phyloP scores from a whole-genome alignment of 1,140 invertebrate genomes.

The Ceratina calcarata region DNA sequence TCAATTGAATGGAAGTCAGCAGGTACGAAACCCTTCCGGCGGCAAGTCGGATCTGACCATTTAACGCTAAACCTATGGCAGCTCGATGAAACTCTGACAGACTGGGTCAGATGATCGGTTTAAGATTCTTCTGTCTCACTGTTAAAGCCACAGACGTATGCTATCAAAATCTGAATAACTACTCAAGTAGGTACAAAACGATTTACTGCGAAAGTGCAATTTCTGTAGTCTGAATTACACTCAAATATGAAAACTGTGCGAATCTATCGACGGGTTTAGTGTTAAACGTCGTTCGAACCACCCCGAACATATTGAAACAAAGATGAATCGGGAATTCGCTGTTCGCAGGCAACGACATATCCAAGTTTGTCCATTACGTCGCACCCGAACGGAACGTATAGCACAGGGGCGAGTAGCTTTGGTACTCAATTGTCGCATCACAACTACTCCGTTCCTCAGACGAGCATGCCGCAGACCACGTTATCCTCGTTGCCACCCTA shows the following conservation, averaged over 20 bases:
- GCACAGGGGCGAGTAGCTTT: constrained; percentile 70
- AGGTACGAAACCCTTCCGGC: constrained; percentile 57
- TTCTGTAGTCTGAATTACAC: too few species aligned
- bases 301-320: not conserved
- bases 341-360: constrained; percentile 73
- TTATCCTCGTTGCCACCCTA: constrained; percentile 73
- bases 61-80: too few species aligned
- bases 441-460: constrained; percentile 73
- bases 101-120: too few species aligned
- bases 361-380: constrained; percentile 75
- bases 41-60: too few species aligned
- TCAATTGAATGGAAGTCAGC: constrained; percentile 77
- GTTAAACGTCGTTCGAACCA: not conserved
- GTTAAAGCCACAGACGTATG: too few species aligned
- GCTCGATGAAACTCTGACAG: too few species aligned
- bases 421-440: constrained; percentile 72
- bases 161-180: too few species aligned
- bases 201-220: too few species aligned
- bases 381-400: constrained; percentile 75
- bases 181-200: too few species aligned
- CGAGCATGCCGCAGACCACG: constrained; percentile 70
- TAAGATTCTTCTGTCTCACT: too few species aligned
- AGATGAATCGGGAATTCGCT: constrained; percentile 13
- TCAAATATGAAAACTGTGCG: too few species aligned
- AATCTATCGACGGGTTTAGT: too few species aligned